Conservation (phyloP, 2,888 invertebrate genomes). For the Norana najaformis region DNA sequence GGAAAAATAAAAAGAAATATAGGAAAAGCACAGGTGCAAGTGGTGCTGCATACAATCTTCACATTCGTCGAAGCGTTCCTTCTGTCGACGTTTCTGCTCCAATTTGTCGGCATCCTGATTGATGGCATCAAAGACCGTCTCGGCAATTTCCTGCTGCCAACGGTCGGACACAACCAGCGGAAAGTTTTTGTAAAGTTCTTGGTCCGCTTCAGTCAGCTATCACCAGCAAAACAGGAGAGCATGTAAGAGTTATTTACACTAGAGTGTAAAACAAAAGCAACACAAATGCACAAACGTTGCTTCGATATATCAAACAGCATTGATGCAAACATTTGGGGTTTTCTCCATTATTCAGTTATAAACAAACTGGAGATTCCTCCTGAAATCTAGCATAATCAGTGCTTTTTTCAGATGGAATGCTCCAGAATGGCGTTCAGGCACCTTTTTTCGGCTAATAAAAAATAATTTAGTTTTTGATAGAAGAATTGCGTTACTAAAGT, state of each 20-base stretch:
- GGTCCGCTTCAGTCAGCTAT: constrained; percentile 89
- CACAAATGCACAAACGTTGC: background rate
- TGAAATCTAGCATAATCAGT: background rate
- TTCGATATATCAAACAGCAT: background rate
- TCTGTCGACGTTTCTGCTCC: constrained; percentile 93
- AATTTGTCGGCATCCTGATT: constrained; percentile 95
- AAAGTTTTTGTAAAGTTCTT: constrained; percentile 97
- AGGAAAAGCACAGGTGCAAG: too few relatives aligned
- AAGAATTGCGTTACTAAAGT: too few relatives aligned
- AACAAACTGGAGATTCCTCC: background rate
- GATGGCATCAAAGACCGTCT: constrained; percentile 96
- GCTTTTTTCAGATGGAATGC: too few relatives aligned
- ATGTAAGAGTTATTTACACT: background rate
- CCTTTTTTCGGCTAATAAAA: too few relatives aligned
- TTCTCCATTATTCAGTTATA: constrained; percentile 8
- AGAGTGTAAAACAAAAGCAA: background rate
- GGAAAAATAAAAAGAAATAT: too few relatives aligned
- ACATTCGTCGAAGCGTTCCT: constrained; percentile 88
- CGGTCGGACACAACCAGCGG: constrained; percentile 96
- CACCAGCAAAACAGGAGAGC: background rate
- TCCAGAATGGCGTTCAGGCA: too few relatives aligned
- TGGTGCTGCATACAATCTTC: constrained; percentile 65
- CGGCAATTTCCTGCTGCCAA: constrained; percentile 98
- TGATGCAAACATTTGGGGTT: background rate
- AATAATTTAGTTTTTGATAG: too few relatives aligned